Percentiles rank a stretch among this genome's conserved stretches.
phyloP scores from a whole-genome alignment of 2,888 invertebrate species.

The Galerucella nymphaeae region DNA sequence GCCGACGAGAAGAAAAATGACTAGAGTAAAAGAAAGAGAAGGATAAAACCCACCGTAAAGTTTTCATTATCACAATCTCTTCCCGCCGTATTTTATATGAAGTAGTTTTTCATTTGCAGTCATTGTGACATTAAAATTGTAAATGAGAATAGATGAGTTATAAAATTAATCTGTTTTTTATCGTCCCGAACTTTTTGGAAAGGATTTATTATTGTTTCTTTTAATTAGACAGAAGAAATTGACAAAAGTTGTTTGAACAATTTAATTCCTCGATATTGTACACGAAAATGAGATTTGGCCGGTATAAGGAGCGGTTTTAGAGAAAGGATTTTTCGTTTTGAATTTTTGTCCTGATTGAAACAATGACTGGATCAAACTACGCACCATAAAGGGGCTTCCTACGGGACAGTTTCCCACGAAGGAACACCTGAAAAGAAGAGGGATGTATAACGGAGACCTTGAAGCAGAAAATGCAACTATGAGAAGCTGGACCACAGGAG shows the following conservation, averaged over 20 bases:
- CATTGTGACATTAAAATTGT: conserved; percentile 15
- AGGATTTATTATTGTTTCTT: neutral
- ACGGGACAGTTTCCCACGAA: no score
- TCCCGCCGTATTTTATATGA: conserved; percentile 41
- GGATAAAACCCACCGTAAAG: conserved; percentile 35
- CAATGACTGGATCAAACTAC: no score
- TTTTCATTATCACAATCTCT: conserved; percentile 44
- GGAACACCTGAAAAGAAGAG: no score
- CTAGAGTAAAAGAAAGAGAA: conserved; percentile 19
- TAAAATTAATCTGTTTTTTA: conserved; percentile 7
- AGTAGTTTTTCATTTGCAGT: conserved; percentile 35
- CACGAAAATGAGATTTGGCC: neutral
- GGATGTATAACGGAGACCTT: no score
- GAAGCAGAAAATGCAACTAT: no score
- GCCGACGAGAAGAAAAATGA: conserved; percentile 23
- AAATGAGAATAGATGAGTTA: conserved; percentile 15
- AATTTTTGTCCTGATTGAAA: no score
- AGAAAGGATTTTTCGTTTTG: neutral
- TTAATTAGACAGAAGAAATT: conserved; percentile 1
- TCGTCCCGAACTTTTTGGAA: neutral
- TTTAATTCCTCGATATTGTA: neutral
- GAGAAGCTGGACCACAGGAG: no score
- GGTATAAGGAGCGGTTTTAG: neutral
- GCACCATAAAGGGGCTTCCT: no score
- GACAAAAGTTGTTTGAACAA: conserved; percentile 1